phyloP scores from a whole-genome alignment of 2,797 vertebrate species.

The Antrozous pallidus region DNA sequence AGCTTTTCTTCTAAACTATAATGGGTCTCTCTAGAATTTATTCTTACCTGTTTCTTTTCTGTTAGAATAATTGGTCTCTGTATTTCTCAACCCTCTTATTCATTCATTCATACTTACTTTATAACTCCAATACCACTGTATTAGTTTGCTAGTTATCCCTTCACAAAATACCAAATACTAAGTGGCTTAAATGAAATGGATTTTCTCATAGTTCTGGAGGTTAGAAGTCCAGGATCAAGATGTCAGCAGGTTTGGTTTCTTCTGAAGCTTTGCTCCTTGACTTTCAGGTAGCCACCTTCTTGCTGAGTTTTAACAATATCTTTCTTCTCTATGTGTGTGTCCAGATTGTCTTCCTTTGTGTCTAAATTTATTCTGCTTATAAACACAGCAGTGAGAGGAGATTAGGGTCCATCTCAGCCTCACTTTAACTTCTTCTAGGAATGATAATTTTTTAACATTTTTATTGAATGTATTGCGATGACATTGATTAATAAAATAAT shows the following conservation, averaged over 20 bases:
- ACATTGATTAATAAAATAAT: background rate
- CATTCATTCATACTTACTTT: background rate
- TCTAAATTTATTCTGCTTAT: background rate
- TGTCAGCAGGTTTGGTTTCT: background rate
- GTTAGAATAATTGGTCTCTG: background rate
- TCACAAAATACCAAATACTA: background rate
- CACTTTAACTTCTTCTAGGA: background rate
- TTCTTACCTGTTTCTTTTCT: background rate
- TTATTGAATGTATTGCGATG: background rate
- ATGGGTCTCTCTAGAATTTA: background rate
- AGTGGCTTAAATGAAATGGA: background rate
- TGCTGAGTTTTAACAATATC: background rate
- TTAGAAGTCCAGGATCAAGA: background rate
- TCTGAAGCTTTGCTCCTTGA: background rate
- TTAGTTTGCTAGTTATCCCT: background rate
- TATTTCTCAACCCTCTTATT: background rate
- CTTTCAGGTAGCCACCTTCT: background rate
- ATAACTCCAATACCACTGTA: background rate
- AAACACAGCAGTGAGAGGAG: background rate
- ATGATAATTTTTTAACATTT: background rate
- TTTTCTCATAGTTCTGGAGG: background rate
- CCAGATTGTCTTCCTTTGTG: background rate
- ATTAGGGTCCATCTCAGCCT: background rate
- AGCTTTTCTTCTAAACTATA: background rate
- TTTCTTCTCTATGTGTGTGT: background rate